Evolutionary conservation across 2,888 invertebrate species (phyloP).

Genomic region (Tetramorium bicarinatum): DNA sequence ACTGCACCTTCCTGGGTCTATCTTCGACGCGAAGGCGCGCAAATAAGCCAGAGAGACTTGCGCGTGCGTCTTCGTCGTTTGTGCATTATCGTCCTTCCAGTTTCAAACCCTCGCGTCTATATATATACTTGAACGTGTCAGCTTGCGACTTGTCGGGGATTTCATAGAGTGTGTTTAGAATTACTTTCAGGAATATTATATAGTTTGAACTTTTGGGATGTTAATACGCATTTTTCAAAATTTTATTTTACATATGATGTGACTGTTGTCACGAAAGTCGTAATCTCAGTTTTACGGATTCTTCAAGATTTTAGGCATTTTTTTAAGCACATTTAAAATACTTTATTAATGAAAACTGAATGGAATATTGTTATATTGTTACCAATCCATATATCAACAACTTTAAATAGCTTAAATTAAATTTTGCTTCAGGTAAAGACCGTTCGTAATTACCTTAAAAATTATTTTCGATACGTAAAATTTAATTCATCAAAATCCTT

Average conservation of each 20-base stretch:
- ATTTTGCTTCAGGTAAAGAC: not conserved
- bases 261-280: not conserved
- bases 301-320: not conserved
- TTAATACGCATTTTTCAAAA: not conserved
- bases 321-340: not conserved
- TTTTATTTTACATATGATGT: not conserved
- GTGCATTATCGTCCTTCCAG: constrained; percentile 55
- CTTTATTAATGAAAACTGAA: not conserved
- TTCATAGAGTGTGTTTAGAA: constrained; percentile 14
- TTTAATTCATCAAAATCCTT: not conserved
- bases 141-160: constrained; percentile 39
- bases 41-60: constrained; percentile 49
- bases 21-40: constrained; percentile 50
- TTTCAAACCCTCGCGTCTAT: constrained; percentile 40
- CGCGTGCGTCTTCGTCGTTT: constrained; percentile 50
- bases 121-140: constrained; percentile 45
- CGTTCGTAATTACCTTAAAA: not conserved
- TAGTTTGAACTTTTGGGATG: not conserved
- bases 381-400: not conserved
- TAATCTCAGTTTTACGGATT: not conserved
- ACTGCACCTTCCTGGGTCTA: constrained; percentile 55
- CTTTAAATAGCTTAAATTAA: not conserved
- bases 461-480: not conserved
- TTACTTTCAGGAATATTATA: constrained; percentile 29
- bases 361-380: not conserved